Conservation (phyloP, 1,140 invertebrate genomes). For the Aphidius gifuensis region DNA sequence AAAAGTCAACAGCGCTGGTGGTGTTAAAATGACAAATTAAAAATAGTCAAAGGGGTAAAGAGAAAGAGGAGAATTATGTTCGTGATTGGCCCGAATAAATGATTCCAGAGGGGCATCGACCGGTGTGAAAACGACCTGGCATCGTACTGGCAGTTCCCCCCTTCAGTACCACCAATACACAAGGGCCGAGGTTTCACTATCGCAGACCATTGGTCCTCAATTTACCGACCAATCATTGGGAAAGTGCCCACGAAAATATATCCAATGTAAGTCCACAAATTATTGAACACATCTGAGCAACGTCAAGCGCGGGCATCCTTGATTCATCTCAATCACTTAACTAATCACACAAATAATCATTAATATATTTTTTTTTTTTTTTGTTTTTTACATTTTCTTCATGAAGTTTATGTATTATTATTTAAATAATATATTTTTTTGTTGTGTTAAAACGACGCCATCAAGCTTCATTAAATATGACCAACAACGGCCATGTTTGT, state of each 20-base stretch:
- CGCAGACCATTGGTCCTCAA: constrained; percentile 67
- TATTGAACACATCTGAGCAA: constrained; percentile 58
- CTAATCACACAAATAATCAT: neutral
- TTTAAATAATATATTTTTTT: too few relatives aligned
- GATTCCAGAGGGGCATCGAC: constrained; percentile 42
- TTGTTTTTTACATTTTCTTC: neutral
- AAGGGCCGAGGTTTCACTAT: constrained; percentile 55
- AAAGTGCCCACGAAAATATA: constrained; percentile 65
- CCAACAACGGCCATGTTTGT: constrained; percentile 27
- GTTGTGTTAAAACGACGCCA: too few relatives aligned
- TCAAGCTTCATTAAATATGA: too few relatives aligned
- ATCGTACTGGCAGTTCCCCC: constrained; percentile 58
- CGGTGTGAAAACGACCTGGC: constrained; percentile 45
- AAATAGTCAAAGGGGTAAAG: neutral
- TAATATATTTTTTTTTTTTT: neutral
- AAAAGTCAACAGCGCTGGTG: too few relatives aligned
- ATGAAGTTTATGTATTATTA: neutral
- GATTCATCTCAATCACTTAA: constrained; percentile 10
- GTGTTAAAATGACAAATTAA: too few relatives aligned
- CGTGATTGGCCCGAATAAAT: constrained; percentile 32
- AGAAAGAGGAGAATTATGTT: neutral
- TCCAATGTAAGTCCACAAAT: constrained; percentile 78
- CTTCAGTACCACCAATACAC: constrained; percentile 60
- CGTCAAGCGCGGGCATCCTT: constrained; percentile 20
- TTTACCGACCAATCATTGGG: constrained; percentile 68